A percentile compares a stretch with the other conserved stretches of the same genome.
phyloP scores from a whole-genome alignment of 2,113 vertebrate species.

The Pseudopipra pipra region DNA sequence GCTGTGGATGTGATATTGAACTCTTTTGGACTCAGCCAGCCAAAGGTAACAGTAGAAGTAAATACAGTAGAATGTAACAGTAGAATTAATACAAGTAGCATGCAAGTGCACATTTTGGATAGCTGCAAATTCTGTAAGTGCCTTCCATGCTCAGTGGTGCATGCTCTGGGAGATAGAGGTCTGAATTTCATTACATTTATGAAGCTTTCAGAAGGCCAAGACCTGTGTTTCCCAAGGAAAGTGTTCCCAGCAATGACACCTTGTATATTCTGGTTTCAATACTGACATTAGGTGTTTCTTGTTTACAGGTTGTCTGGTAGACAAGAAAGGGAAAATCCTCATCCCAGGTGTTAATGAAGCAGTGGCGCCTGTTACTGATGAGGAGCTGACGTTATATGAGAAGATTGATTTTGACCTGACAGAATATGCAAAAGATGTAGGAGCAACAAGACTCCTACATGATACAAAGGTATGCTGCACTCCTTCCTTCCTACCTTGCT shows the following conservation, averaged over 20 bases:
- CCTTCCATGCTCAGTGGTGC: not conserved
- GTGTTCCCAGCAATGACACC: not conserved
- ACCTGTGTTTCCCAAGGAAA: not conserved
- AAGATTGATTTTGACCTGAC: conserved; percentile 91
- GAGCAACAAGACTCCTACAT: conserved; percentile 79
- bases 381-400: conserved; percentile 85
- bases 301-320: conserved; percentile 80
- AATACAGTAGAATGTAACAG: not conserved
- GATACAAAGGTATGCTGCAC: conserved; percentile 76
- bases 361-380: conserved; percentile 82
- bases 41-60: not conserved
- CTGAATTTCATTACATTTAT: not conserved
- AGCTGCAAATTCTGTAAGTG: not conserved
- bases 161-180: not conserved
- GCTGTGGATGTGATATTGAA: not conserved
- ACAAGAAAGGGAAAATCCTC: conserved; percentile 84
- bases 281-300: not conserved
- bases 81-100: not conserved
- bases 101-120: not conserved
- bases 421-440: conserved; percentile 89
- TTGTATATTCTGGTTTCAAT: not conserved
- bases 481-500: not conserved
- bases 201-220: not conserved
- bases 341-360: conserved; percentile 83
- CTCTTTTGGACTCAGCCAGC: not conserved